These are phyloP conservation scores for Ianthella basta DNA, from an alignment of 37 sponge, comb jelly and placozoan genomes.

Conservation along the genomic window DNA sequence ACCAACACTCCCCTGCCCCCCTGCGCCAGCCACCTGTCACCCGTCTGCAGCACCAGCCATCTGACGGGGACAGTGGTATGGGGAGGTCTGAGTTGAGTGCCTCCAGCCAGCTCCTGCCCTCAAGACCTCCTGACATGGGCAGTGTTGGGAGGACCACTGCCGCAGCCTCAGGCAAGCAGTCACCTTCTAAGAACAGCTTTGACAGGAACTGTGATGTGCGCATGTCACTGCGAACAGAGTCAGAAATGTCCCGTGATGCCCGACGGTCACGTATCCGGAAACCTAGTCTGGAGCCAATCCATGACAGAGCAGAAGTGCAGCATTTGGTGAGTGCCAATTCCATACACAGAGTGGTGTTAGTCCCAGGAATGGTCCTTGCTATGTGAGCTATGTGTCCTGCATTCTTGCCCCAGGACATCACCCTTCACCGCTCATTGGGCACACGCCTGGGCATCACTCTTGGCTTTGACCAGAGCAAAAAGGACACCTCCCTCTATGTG, in stretches of 20 bases:
- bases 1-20: not conserved
- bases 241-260: not conserved
- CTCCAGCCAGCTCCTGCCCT: slow-evolving; percentile 18
- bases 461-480: slow-evolving; percentile 56
- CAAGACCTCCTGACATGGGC: not conserved
- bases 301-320: not conserved
- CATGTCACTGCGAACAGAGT: slow-evolving; percentile 22
- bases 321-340: not conserved
- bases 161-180: too few relatives aligned
- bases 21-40: not conserved
- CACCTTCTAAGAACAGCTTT: not conserved
- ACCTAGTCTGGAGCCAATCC: slow-evolving; percentile 8
- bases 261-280: not conserved
- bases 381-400: not conserved
- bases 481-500: not conserved
- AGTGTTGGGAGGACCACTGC: not conserved
- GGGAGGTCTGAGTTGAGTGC: slow-evolving; percentile 30
- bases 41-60: not conserved
- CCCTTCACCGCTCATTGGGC: not conserved
- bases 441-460: slow-evolving; percentile 74
- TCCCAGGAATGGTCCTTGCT: not conserved
- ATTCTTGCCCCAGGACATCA: not conserved
- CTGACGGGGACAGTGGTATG: slow-evolving; percentile 35
- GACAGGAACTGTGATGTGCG: not conserved
- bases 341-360: too few relatives aligned